Conservation (phyloP, 2,113 vertebrate species). For the Plectropomus leopardus region DNA sequence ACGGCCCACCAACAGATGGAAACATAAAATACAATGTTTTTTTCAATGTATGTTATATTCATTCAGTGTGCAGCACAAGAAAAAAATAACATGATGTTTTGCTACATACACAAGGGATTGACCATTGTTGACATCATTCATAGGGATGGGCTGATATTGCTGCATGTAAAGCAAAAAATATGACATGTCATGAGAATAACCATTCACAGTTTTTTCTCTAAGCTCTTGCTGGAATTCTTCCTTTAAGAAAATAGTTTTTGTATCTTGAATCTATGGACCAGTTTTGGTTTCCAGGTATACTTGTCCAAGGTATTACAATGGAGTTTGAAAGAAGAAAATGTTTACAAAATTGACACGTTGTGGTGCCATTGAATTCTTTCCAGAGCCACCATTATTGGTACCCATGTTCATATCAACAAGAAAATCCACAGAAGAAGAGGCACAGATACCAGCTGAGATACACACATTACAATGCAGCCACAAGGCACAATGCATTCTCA, state of each 20-base stretch:
- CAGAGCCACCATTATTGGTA: neutral
- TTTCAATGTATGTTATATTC: too few relatives aligned
- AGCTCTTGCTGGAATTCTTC: too few relatives aligned
- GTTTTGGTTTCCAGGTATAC: neutral
- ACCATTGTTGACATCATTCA: neutral
- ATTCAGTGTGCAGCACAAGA: too few relatives aligned
- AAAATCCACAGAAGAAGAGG: neutral
- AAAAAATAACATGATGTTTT: too few relatives aligned
- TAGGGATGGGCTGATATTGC: neutral
- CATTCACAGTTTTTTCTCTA: neutral
- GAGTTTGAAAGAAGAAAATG: neutral
- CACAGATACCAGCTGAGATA: neutral
- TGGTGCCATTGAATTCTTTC: neutral
- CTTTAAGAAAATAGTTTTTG: neutral
- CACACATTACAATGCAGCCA: neutral
- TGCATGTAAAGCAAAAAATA: neutral
- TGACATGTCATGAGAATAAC: neutral
- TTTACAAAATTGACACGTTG: neutral
- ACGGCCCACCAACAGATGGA: too few relatives aligned
- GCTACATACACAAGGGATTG: neutral
- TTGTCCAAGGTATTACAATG: neutral
- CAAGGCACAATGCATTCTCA: neutral
- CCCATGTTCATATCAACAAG: neutral
- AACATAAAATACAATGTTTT: too few relatives aligned
- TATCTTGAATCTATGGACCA: neutral